Evolutionary conservation across 2,797 vertebrate genomes (phyloP).

Genomic region (Eutrigla gurnardus): DNA sequence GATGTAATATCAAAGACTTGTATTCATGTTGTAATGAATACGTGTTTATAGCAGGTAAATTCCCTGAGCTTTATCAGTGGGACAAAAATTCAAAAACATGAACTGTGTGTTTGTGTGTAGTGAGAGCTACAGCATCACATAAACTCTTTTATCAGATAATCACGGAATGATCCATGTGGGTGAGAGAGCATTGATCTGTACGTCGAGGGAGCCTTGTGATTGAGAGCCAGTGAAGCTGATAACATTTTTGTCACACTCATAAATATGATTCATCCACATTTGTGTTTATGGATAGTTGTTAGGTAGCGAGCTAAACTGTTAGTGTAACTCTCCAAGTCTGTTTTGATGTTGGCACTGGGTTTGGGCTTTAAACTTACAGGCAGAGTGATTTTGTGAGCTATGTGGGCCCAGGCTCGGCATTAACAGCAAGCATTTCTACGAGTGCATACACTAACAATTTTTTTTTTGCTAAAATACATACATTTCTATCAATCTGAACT

Average conservation of each 20-base stretch:
- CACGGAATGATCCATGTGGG: neutral
- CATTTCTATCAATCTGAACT: neutral
- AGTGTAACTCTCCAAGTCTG: neutral
- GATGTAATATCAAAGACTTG: conserved; percentile 52
- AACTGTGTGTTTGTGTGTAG: neutral
- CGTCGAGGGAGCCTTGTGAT: neutral
- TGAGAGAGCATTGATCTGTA: neutral
- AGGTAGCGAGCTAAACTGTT: neutral
- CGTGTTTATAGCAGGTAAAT: neutral
- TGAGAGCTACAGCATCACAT: neutral
- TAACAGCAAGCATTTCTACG: neutral
- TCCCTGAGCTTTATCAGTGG: conserved; percentile 15
- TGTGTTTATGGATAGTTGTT: neutral
- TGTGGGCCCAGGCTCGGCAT: neutral
- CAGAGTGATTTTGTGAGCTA: neutral
- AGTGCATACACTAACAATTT: neutral
- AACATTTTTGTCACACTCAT: neutral
- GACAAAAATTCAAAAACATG: neutral
- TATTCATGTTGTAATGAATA: conserved; percentile 29
- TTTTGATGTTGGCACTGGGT: neutral
- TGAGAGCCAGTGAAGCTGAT: neutral
- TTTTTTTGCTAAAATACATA: neutral
- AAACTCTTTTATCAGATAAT: neutral
- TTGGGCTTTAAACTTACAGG: neutral
- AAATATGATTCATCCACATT: neutral